Conservation (phyloP, 2,888 invertebrate genomes). For the Polietes domitor region DNA sequence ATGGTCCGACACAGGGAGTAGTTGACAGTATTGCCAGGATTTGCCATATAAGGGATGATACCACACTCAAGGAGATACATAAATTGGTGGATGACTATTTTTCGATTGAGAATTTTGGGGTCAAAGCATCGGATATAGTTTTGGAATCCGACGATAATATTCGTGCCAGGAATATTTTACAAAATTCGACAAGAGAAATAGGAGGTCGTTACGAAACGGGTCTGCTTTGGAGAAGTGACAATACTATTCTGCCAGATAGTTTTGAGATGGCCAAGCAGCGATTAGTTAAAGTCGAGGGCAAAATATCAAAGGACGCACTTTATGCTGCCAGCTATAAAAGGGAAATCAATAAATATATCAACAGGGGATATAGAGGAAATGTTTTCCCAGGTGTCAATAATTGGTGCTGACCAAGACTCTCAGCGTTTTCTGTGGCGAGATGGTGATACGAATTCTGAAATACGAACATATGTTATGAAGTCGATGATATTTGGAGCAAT, state of each 20-base stretch:
- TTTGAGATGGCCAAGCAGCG: constrained; percentile 60
- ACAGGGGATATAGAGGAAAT: constrained; percentile 72
- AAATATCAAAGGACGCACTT: constrained; percentile 10
- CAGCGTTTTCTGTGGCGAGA: constrained; percentile 67
- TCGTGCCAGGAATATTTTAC: not conserved
- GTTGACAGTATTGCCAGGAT: constrained; percentile 6
- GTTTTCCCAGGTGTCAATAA: constrained; percentile 73
- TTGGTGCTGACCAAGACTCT: constrained; percentile 66
- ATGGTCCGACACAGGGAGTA: not conserved
- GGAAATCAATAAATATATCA: constrained; percentile 57
- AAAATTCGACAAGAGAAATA: too few relatives aligned
- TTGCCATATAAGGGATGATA: constrained; percentile 41
- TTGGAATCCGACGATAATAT: too few relatives aligned
- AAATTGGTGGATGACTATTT: constrained; percentile 45
- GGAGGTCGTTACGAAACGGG: too few relatives aligned
- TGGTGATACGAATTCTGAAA: constrained; percentile 4
- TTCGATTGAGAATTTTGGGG: constrained; percentile 46
- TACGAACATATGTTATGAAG: too few relatives aligned
- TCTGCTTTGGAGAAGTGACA: too few relatives aligned
- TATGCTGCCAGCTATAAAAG: constrained; percentile 49
- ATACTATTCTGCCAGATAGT: constrained; percentile 47
- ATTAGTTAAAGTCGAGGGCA: not conserved
- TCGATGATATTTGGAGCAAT: too few relatives aligned
- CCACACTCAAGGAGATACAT: constrained; percentile 3
- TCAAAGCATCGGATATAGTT: not conserved